Evolutionary conservation across 2,797 vertebrate species (phyloP), one percentile per base, ranked within the genome.

Genomic region (Myripristis murdjan): DNA sequence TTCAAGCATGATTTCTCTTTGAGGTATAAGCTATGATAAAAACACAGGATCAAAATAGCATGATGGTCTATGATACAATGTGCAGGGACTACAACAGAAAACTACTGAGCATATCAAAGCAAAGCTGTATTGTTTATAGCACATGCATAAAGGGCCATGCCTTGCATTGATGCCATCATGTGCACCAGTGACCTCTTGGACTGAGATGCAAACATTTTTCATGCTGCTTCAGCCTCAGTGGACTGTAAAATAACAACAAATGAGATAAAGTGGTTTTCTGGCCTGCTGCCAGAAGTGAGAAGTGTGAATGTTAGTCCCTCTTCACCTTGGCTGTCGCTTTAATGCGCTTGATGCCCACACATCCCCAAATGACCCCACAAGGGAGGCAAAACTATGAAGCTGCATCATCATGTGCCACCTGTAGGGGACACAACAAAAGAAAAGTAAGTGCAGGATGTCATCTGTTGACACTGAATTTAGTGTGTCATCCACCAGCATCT

Each of bases 261-360:
- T 68, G 49, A 77, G 76, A 79, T 81, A 75, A 87, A 91, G 88
- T 91, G 88, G 71, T 84, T 87, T 84, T 82, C 86, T 91, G 90
- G 89, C 74, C 56, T 2, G 1, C 16, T 81, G 87, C 91, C 89
- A 92, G 75, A 56, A 12, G 81, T 78, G 83, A 82, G 56, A 79
- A 16, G 23, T 63, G 55, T 43, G 60, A 72, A 73, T n/a, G 56
- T 77, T 81, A 1, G 59, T 82, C 77, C 81, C 65, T 67, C 73
- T 80, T 90, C 87, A 89, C 84, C 89, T 91, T 86, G 46, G 39
- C 81, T 83, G 83, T 90, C 85, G 77, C 62, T 75, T 81, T 64
- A 84, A 81, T 78, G 53, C 64, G 70, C 75, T 12, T 0, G 5
- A 66, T 75, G 31, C 73, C 76, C 66, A 62, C 43, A 1, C 20